Percentiles rank a stretch among this genome's conserved stretches.
phyloP scores from a whole-genome alignment of 2,888 invertebrate species.

The Ormia ochracea region DNA sequence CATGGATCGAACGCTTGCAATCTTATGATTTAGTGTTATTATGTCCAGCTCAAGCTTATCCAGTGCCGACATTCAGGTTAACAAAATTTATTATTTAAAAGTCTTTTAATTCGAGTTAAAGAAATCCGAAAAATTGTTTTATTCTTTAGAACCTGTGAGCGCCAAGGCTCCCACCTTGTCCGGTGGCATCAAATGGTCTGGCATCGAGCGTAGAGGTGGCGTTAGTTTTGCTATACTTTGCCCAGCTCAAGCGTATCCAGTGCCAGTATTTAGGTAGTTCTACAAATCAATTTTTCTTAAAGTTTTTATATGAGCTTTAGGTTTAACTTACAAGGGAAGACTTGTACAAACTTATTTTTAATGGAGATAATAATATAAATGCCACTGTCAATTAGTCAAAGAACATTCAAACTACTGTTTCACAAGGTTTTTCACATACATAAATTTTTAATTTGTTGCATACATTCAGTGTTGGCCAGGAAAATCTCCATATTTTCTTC shows the following conservation, averaged over 20 bases:
- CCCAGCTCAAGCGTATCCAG: constrained; percentile 85
- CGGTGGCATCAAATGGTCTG: constrained; percentile 82
- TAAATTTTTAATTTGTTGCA: neutral
- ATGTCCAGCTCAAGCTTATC: constrained; percentile 88
- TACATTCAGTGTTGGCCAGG: neutral
- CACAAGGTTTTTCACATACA: too few species aligned
- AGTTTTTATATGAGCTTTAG: too few species aligned
- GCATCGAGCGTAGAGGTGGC: constrained; percentile 77
- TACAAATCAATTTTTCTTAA: too few species aligned
- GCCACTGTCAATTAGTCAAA: too few species aligned
- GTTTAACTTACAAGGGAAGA: too few species aligned
- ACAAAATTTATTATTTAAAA: neutral
- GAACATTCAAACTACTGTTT: too few species aligned
- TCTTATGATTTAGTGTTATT: constrained; percentile 82
- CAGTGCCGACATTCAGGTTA: constrained; percentile 82
- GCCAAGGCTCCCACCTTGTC: constrained; percentile 85
- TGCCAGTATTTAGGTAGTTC: constrained; percentile 83
- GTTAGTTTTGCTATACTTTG: constrained; percentile 80
- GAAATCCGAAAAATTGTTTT: neutral
- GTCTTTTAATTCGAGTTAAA: neutral
- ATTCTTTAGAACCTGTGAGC: constrained; percentile 81
- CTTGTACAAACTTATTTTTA: too few species aligned
- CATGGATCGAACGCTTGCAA: constrained; percentile 79
- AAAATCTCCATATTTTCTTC: neutral
- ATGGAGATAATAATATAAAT: too few species aligned